Evolutionary conservation across 2,888 invertebrate species (phyloP).

Genomic region (Agonopterix arenella): DNA sequence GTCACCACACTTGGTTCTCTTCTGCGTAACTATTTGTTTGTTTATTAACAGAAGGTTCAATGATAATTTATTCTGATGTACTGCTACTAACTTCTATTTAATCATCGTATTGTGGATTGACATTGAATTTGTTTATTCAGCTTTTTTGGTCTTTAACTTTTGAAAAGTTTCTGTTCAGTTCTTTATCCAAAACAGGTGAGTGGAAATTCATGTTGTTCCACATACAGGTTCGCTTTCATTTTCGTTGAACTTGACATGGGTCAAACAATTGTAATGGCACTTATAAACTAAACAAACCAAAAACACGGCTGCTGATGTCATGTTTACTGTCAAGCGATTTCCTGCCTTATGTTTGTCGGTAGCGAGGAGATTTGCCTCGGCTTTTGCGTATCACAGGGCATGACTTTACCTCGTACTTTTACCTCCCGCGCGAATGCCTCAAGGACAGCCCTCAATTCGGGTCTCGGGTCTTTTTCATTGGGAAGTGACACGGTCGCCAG

Average conservation of each 20-base stretch:
- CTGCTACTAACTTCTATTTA: background rate
- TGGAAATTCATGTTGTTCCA: no score
- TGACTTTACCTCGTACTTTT: conserved; percentile 24
- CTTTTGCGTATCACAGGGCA: conserved; percentile 14
- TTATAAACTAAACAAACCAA: conserved; percentile 26
- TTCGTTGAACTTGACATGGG: conserved; percentile 61
- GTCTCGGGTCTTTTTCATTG: conserved; percentile 55
- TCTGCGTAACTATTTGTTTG: conserved; percentile 5
- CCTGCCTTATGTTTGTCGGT: conserved; percentile 17
- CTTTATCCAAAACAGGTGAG: no score
- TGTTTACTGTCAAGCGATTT: conserved; percentile 29
- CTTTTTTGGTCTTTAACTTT: conserved; percentile 6
- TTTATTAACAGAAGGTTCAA: conserved; percentile 7
- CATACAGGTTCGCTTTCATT: conserved; percentile 43
- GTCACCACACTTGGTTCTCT: conserved; percentile 24
- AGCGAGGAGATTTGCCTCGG: conserved; percentile 13
- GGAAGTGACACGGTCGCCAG: conserved; percentile 66
- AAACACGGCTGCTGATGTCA: conserved; percentile 30
- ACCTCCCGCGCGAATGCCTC: conserved; percentile 45
- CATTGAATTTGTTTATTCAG: conserved; percentile 38
- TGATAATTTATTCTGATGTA: conserved; percentile 8
- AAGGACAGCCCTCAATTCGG: conserved; percentile 48
- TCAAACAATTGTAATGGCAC: conserved; percentile 33
- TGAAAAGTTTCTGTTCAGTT: background rate
- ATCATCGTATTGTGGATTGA: conserved; percentile 14